Conservation (phyloP, 2,113 vertebrate genomes). For the Campylomormyrus numenius region DNA sequence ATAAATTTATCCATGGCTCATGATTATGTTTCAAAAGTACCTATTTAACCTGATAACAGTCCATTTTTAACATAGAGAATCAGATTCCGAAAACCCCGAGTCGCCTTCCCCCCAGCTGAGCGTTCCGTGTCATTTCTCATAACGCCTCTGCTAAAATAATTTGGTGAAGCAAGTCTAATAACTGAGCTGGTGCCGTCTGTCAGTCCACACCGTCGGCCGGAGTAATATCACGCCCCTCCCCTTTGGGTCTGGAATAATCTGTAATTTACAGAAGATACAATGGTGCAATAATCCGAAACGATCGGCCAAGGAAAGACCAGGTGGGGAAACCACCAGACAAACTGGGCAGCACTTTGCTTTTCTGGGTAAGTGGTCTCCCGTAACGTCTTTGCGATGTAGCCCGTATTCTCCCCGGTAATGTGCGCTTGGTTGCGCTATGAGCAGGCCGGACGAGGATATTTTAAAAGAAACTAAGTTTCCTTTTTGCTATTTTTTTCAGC, state of each 20-base stretch:
- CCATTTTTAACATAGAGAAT: neutral
- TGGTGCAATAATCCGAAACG: neutral
- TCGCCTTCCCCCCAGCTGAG: neutral
- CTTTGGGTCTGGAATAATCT: neutral
- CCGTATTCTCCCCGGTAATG: constrained; percentile 6
- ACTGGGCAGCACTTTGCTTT: neutral
- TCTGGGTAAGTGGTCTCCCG: constrained; percentile 11
- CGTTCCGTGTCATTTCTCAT: neutral
- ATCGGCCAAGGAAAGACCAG: neutral
- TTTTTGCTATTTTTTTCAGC: neutral
- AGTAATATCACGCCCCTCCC: neutral
- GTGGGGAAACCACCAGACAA: neutral
- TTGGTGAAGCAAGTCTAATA: neutral
- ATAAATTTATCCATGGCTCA: neutral
- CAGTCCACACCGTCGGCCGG: neutral
- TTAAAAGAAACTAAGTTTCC: neutral
- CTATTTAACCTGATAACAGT: neutral
- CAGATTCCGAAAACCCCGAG: neutral
- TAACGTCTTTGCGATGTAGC: neutral
- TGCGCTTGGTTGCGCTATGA: neutral
- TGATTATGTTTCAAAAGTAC: neutral
- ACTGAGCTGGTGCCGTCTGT: neutral
- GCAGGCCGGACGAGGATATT: neutral
- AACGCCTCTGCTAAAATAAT: neutral
- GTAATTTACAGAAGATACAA: neutral